Base-by-base conservation (phyloP, 2,113 vertebrate genomes). In the Neopipo cinnamomea region DNA sequence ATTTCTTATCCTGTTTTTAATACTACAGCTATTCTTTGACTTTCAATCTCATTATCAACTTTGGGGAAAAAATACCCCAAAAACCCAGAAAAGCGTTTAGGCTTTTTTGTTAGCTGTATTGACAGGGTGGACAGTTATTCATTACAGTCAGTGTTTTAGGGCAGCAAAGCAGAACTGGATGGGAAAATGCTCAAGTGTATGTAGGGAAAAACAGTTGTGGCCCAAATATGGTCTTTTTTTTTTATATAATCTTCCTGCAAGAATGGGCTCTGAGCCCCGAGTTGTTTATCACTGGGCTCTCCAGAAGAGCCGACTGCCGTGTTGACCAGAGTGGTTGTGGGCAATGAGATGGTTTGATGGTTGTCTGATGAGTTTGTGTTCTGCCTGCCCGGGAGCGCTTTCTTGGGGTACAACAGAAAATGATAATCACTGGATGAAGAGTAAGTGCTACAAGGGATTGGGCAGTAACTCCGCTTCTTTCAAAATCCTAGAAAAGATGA, bases 401-500 rank as follows among this genome's bases (percentile, higher is more conserved):
- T 67, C 42, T 47, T 8, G 8, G 47, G 25, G 28, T 47, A 14
- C 41, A 31, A 8, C 2, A 68, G 88, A 33, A 72, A 65, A 93
- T 52, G 12, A n/a, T 86, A 39, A 50, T 68, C 0, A 1, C 37
- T 84, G 58, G 21, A 25, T 68, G 35, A 62, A 62, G 52, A 89
- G 25, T 39, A 55, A 91, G 55, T 33, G 58, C 84, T 89, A 11
- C 78, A 39, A 79, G 59, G 46, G 52, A 11, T 94, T 76, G 73
- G 90, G 94, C 94, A 96, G 66, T 70, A 86, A 46, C 70, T 83
- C 37, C 4, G 7, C 39, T 93, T 35, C 79, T 88, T 96, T 75
- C 70, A 81, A 73, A 93, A 79, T 61, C 19, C 61, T 91, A 62
- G 86, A 85, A 94, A 86, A 91, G 83, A 86, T 96, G 95, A 96